Evolutionary conservation across 2,113 vertebrate genomes (phyloP).

Genomic region (Brachyistius frenatus): DNA sequence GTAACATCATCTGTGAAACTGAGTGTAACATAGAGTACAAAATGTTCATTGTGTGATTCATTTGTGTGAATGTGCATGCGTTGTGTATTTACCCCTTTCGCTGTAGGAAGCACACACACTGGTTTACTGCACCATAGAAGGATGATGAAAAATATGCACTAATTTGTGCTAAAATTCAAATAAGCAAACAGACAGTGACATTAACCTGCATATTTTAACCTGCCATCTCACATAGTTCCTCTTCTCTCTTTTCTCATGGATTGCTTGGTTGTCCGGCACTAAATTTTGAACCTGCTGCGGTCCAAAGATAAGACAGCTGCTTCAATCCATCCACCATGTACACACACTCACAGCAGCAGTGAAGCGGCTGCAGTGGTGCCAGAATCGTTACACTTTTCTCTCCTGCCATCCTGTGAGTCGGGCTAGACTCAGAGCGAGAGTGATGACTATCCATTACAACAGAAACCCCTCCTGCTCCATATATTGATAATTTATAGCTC

Average conservation of each 20-base stretch:
- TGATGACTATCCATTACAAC: constrained; percentile 46
- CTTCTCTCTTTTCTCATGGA: constrained; percentile 5
- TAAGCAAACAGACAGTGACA: constrained; percentile 5
- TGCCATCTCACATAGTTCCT: not conserved
- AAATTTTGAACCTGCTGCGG: constrained; percentile 3
- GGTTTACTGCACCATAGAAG: not conserved
- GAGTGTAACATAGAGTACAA: not conserved
- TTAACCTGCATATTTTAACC: not conserved
- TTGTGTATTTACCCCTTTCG: not conserved
- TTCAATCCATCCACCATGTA: not conserved
- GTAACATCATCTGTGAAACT: not conserved
- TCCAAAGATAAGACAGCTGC: constrained; percentile 45
- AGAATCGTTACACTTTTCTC: constrained; percentile 26
- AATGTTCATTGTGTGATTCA: not conserved
- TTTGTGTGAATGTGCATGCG: constrained; percentile 1
- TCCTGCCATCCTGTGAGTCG: constrained; percentile 45
- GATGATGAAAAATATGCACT: not conserved
- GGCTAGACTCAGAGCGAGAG: constrained; percentile 10
- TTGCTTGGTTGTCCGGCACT: constrained; percentile 16
- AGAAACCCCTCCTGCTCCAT: constrained; percentile 49
- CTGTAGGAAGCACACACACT: not conserved
- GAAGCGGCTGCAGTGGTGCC: constrained; percentile 10
- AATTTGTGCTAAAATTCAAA: constrained; percentile 23
- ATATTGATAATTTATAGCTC: constrained; percentile 57
- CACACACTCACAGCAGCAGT: constrained; percentile 17